Percentiles rank a stretch among this genome's conserved stretches.
These are phyloP conservation scores for Sialia sialis DNA, from an alignment of 2,113 vertebrate species.

Conservation along the genomic window DNA sequence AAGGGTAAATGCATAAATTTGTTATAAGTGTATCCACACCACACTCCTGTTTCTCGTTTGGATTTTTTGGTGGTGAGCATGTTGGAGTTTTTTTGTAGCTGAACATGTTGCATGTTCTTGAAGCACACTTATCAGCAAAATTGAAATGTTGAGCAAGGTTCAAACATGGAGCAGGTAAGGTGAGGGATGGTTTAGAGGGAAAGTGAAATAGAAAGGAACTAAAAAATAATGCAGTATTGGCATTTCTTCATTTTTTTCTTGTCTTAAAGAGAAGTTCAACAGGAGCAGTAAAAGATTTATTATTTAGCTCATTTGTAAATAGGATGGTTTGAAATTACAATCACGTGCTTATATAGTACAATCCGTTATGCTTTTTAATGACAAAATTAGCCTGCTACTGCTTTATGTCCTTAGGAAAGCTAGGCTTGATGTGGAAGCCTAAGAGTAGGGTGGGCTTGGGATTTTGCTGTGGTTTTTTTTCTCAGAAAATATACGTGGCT, in stretches of 20 bases:
- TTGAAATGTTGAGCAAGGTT: not conserved
- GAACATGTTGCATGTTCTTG: not conserved
- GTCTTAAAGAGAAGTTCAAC: not conserved
- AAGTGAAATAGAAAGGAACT: not conserved
- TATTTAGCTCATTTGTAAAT: not conserved
- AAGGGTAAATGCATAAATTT: not conserved
- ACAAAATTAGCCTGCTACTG: not conserved
- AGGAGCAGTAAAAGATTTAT: not conserved
- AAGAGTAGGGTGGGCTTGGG: not conserved
- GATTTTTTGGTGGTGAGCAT: not conserved
- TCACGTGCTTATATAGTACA: not conserved
- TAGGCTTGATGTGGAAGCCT: not conserved
- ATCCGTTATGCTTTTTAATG: not conserved
- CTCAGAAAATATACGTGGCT: not conserved
- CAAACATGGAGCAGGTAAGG: not conserved
- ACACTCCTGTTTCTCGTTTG: not conserved
- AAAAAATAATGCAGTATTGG: not conserved
- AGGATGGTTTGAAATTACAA: not conserved
- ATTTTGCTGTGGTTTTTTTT: not conserved
- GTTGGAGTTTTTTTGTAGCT: not conserved
- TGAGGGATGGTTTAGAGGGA: not conserved
- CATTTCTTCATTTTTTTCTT: not conserved
- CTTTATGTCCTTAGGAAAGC: not conserved
- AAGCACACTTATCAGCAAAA: not conserved
- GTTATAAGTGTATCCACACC: not conserved